These are phyloP conservation scores for Podarcis lilfordi DNA, from an alignment of 2,797 vertebrate species.

Conservation along the genomic window DNA sequence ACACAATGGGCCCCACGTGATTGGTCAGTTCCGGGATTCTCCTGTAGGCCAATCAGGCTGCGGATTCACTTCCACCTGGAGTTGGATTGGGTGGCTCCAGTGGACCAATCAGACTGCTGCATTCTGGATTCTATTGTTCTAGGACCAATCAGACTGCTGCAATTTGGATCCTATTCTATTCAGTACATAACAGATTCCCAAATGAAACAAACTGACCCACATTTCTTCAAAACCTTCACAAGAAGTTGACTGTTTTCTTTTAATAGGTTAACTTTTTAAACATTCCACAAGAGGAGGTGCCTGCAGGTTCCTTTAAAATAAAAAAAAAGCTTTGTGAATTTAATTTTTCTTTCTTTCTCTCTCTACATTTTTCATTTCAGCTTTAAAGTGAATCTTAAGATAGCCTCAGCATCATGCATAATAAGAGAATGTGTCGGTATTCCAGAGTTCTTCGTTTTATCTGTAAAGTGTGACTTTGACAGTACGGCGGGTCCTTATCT, in stretches of 20 bases:
- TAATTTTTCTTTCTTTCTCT: constrained; percentile 28
- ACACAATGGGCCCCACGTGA: no score
- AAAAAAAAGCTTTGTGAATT: constrained; percentile 85
- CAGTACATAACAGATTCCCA: constrained; percentile 70
- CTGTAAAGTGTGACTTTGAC: constrained; percentile 91
- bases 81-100: no score
- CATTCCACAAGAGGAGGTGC: constrained; percentile 93
- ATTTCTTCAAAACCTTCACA: constrained; percentile 92
- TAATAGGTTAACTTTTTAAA: constrained; percentile 90
- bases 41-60: no score
- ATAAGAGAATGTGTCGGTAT: constrained; percentile 87
- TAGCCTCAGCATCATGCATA: constrained; percentile 87
- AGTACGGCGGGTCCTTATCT: no score
- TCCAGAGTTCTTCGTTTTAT: constrained; percentile 96
- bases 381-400: constrained; percentile 93
- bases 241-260: constrained; percentile 87
- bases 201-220: constrained; percentile 91
- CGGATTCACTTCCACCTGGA: no score
- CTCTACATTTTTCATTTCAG: constrained; percentile 90
- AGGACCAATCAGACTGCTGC: no score
- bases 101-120: no score
- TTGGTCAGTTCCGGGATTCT: no score
- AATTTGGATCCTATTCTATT: no score
- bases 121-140: no score
- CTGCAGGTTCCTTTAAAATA: constrained; percentile 83